These are phyloP conservation scores for Netta rufina DNA, from an alignment of 2,797 vertebrate species.

Conservation along the genomic window DNA sequence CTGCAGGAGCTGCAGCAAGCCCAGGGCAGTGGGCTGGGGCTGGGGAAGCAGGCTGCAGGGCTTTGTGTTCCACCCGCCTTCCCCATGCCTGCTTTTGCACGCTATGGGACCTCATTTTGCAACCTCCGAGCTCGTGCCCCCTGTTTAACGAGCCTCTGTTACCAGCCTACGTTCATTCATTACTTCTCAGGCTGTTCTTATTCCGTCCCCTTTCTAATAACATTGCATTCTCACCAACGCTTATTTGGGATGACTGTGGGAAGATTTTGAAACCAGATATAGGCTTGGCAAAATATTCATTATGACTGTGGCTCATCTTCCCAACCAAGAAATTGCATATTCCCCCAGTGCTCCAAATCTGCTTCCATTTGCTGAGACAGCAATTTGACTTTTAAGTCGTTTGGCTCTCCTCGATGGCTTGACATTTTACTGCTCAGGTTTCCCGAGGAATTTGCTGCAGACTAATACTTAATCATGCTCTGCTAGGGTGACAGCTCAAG, in stretches of 20 bases:
- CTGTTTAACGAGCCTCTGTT: fast-evolving
- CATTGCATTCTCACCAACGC: background rate
- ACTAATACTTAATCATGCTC: background rate
- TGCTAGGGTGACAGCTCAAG: background rate
- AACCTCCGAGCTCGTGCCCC: background rate
- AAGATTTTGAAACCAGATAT: slow-evolving; percentile 16
- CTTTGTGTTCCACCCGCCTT: fast-evolving
- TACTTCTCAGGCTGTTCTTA: background rate
- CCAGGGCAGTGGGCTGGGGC: background rate
- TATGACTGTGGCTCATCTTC: slow-evolving; percentile 14
- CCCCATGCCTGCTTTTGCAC: fast-evolving
- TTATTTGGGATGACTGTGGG: slow-evolving; percentile 43
- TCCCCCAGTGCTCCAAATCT: slow-evolving; percentile 32
- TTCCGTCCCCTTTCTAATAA: background rate
- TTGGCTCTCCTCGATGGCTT: background rate
- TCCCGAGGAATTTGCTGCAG: background rate
- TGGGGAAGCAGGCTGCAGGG: no score
- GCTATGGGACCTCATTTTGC: background rate
- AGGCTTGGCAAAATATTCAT: slow-evolving; percentile 44
- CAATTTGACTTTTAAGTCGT: background rate
- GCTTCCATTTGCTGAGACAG: slow-evolving; percentile 52
- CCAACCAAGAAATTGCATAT: background rate
- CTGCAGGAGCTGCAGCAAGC: fast-evolving
- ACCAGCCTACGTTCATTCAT: background rate
- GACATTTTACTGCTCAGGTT: background rate